These are phyloP conservation scores for Ectemnius cavifrons DNA, from an alignment of 2,888 invertebrate species.

Conservation along the genomic window DNA sequence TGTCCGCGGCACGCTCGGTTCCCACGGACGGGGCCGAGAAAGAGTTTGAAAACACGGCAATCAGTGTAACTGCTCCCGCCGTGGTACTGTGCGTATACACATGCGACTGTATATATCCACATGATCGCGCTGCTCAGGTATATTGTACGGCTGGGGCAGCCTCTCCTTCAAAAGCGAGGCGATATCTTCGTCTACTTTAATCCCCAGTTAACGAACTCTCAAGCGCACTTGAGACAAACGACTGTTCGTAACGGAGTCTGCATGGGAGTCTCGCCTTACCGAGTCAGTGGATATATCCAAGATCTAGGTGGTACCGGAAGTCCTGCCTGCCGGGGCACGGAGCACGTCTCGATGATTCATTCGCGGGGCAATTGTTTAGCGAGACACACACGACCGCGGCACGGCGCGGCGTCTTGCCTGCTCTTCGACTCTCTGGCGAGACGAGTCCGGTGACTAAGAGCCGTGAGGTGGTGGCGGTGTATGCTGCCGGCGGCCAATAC, in stretches of 20 bases:
- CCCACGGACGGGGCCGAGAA: slow-evolving; percentile 74
- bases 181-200: slow-evolving; percentile 31
- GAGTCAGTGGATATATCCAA: neutral
- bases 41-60: slow-evolving; percentile 76
- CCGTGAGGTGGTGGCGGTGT: slow-evolving; percentile 39
- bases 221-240: too few relatives aligned
- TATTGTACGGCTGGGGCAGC: slow-evolving; percentile 25
- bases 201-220: too few relatives aligned
- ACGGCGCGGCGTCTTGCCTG: slow-evolving; percentile 39
- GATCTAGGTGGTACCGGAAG: slow-evolving; percentile 44
- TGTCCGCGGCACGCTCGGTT: slow-evolving; percentile 69
- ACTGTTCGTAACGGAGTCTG: too few relatives aligned
- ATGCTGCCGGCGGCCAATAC: slow-evolving; percentile 13
- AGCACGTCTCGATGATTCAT: slow-evolving; percentile 53
- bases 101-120: slow-evolving; percentile 23
- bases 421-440: slow-evolving; percentile 40
- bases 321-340: slow-evolving; percentile 33
- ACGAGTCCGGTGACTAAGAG: slow-evolving; percentile 52
- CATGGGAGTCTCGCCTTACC: too few relatives aligned
- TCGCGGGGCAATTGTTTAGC: slow-evolving; percentile 34
- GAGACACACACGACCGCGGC: slow-evolving; percentile 6
- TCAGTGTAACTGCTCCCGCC: slow-evolving; percentile 75
- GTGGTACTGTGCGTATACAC: slow-evolving; percentile 61
- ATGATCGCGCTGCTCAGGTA: slow-evolving; percentile 36
- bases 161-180: slow-evolving; percentile 19